A percentile compares a stretch with the other conserved stretches of the same genome.
phyloP scores from a whole-genome alignment of 1,140 invertebrate species.

The Metaphire vulgaris region DNA sequence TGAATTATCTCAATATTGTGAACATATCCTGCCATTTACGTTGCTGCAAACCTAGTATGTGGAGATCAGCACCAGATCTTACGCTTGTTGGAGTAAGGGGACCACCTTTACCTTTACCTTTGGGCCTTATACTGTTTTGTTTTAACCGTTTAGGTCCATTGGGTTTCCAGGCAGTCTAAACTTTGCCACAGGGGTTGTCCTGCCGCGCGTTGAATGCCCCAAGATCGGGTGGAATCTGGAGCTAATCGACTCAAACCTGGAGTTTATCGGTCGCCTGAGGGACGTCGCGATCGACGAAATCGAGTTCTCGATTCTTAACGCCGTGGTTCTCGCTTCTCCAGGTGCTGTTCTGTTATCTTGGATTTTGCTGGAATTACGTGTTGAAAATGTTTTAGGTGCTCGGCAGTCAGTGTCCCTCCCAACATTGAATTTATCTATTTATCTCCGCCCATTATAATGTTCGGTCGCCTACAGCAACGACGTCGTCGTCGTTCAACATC shows the following conservation, averaged over 20 bases:
- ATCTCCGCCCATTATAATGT: too few species aligned
- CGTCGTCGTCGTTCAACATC: too few species aligned
- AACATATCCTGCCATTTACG: not conserved
- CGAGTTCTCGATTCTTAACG: conserved; percentile 48
- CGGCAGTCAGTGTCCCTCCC: too few species aligned
- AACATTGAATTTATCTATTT: too few species aligned
- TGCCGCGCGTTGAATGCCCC: conserved; percentile 36
- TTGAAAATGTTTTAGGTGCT: too few species aligned
- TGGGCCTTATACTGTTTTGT: not conserved
- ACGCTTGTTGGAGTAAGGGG: not conserved
- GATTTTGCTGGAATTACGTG: too few species aligned
- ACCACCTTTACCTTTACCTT: not conserved
- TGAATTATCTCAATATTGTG: not conserved
- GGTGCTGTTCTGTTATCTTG: too few species aligned
- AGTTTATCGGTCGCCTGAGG: conserved; percentile 40
- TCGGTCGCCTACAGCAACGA: too few species aligned
- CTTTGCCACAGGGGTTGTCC: conserved; percentile 36
- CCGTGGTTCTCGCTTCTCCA: conserved; percentile 48
- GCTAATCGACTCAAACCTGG: conserved; percentile 43
- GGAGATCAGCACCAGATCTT: too few species aligned
- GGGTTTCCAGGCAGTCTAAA: conserved; percentile 15
- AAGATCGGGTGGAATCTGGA: conserved; percentile 46
- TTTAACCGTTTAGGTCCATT: conserved; percentile 26
- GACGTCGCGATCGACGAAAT: conserved; percentile 45
- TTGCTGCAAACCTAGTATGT: too few species aligned